Evolutionary conservation across 2,797 vertebrate species (phyloP).

Genomic region (Characodon lateralis): DNA sequence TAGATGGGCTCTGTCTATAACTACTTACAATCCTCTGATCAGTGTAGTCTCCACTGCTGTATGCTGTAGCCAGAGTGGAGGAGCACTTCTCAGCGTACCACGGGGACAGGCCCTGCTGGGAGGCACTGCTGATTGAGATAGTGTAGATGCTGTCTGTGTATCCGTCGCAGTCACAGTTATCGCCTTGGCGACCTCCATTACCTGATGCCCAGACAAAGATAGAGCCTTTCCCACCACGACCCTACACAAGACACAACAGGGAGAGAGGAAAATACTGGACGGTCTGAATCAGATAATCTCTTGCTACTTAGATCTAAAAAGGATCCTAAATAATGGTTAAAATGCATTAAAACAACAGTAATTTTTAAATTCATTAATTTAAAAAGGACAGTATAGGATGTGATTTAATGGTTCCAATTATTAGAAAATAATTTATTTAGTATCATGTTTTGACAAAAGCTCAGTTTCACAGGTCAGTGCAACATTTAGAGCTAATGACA

Average conservation of each 20-base stretch:
- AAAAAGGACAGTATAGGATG: background rate
- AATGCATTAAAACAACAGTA: background rate
- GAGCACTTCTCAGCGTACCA: constrained; percentile 99
- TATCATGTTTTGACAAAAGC: background rate
- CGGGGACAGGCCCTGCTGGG: constrained; percentile 95
- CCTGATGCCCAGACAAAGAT: constrained; percentile 99
- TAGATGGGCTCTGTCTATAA: background rate
- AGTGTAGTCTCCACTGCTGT: constrained; percentile 98
- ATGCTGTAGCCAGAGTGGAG: constrained; percentile 95
- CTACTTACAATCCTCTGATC: constrained; percentile 94
- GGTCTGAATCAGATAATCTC: background rate
- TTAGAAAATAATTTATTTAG: background rate
- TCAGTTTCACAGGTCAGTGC: constrained; percentile 1
- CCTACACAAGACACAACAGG: constrained; percentile 72
- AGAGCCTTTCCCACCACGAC: constrained; percentile 95
- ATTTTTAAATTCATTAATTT: background rate
- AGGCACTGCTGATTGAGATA: constrained; percentile 97
- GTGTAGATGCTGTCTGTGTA: constrained; percentile 99
- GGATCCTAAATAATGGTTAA: background rate
- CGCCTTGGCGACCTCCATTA: constrained; percentile 96
- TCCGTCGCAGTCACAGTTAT: constrained; percentile 97
- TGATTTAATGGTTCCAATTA: background rate
- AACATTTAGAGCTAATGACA: background rate
- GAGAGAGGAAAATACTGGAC: background rate
- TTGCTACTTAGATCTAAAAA: background rate